Evolutionary conservation across 2,797 vertebrate genomes (phyloP).

Genomic region (Setipinna tenuifilis): DNA sequence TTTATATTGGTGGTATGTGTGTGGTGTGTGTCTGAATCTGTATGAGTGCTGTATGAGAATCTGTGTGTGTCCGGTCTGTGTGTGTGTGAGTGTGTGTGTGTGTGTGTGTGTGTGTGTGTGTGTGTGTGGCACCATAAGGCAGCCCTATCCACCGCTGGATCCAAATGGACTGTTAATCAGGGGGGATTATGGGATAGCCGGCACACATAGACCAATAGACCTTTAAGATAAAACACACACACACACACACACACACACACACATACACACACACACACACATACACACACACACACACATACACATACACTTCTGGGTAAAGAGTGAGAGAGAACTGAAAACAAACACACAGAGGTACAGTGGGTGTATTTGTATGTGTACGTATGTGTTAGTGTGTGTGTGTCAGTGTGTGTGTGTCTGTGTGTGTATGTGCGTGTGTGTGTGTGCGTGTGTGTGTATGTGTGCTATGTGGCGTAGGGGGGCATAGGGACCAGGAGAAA

Average conservation of each 20-base stretch:
- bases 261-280: not conserved
- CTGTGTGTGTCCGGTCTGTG: not conserved
- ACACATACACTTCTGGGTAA: not conserved
- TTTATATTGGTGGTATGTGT: not conserved
- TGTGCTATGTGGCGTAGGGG: not conserved
- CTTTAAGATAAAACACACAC: not conserved
- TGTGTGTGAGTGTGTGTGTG: constrained; percentile 5
- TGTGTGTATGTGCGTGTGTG: too few species aligned
- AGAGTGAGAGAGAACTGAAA: not conserved
- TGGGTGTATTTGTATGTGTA: too few species aligned
- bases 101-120: not conserved
- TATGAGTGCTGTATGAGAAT: not conserved
- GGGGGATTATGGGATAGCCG: constrained; percentile 40
- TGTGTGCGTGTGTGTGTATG: too few species aligned
- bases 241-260: not conserved
- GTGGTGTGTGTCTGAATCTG: not conserved
- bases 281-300: not conserved
- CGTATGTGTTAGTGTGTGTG: too few species aligned
- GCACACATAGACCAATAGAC: constrained; percentile 23
- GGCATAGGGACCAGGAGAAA: not conserved
- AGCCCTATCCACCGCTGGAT: constrained; percentile 21
- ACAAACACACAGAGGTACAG: not conserved
- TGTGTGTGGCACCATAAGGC: constrained; percentile 4
- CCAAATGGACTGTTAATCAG: constrained; percentile 49
- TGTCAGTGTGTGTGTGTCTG: too few species aligned